Evolutionary conservation across 1,140 invertebrate species (phyloP), one percentile per base, ranked within the genome.

Genomic region (Ips nitidus): DNA sequence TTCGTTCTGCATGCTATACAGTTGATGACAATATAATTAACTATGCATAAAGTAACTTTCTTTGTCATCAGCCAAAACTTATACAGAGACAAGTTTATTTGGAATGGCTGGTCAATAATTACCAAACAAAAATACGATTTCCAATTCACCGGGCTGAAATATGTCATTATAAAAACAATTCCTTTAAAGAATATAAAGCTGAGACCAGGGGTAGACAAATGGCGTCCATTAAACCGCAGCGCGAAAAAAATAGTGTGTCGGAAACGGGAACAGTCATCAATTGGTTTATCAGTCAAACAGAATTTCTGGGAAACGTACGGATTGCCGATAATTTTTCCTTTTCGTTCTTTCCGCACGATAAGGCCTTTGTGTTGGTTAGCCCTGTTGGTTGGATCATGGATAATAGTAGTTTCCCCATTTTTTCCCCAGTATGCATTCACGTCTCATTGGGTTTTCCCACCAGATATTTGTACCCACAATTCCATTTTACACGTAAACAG

Each of bases 291-390:
- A 75, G 74, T 79, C 76, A 78, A 73, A 47, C 65, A 67, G 74
- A 77, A 73, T 75, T 75, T 71, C 71, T 58, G 70, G 74, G 71
- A 76, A 77, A 75, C 75, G 77, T 77, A 76, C 62, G 63, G 74
- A 79, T 78, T 74, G 78, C 71, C 71, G 75, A 77, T 77, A 73
- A 78, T 79, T 77, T 79, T 78, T 71, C 69, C 70, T 74, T 77
- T 77, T 45, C 73, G 73, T 77, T 73, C 75, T 60, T 77, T 50
- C 45, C 76, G 56, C 72, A 69, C 77, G 78, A 79, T 79, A 79
- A 79, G 77, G 75, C 77, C 73, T 77, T 78, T 78, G 76, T 78
- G 77, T 78, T 75, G 77, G 71, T 76, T 71, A 76, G 73, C 76
- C 76, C 76, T 73, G 73, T 74, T 7, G 22, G 22, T 22, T 22